Evolutionary conservation across 2,888 invertebrate genomes (phyloP).

Genomic region (Campaea margaritaria): DNA sequence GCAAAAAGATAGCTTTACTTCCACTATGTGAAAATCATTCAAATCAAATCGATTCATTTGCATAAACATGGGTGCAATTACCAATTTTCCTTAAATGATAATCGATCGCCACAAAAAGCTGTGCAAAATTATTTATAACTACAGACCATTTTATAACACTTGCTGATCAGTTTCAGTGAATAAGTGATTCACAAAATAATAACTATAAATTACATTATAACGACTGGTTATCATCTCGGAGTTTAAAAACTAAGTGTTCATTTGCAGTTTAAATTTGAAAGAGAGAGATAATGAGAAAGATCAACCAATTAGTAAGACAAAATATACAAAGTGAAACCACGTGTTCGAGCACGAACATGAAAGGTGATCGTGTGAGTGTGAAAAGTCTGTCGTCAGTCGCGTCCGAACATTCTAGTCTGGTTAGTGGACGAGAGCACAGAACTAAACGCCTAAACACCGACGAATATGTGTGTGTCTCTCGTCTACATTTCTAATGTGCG

Average conservation of each 20-base stretch:
- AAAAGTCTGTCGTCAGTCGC: neutral
- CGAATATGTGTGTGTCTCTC: constrained; percentile 22
- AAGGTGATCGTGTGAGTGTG: neutral
- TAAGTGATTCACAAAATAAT: constrained; percentile 12
- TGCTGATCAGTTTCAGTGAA: constrained; percentile 18
- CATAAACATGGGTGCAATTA: too few relatives aligned
- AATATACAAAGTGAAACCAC: constrained; percentile 11
- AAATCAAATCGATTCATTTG: too few relatives aligned
- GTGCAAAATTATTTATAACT: constrained; percentile 5
- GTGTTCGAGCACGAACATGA: constrained; percentile 2
- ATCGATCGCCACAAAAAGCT: too few relatives aligned
- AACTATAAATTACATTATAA: constrained; percentile 5
- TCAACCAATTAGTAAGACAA: neutral
- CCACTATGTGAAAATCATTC: neutral
- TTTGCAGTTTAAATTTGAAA: neutral
- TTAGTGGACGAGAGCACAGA: constrained; percentile 24
- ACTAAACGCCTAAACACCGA: constrained; percentile 13
- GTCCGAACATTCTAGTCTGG: constrained; percentile 34
- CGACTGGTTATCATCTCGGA: constrained; percentile 11
- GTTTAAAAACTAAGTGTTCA: neutral
- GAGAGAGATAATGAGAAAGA: neutral
- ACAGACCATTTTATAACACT: constrained; percentile 19
- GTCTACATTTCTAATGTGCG: constrained; percentile 36
- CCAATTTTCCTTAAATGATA: too few relatives aligned
- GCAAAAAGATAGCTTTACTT: constrained; percentile 6